These are phyloP conservation scores for Anorthoa munda DNA, from an alignment of 2,888 invertebrate species.

Conservation along the genomic window DNA sequence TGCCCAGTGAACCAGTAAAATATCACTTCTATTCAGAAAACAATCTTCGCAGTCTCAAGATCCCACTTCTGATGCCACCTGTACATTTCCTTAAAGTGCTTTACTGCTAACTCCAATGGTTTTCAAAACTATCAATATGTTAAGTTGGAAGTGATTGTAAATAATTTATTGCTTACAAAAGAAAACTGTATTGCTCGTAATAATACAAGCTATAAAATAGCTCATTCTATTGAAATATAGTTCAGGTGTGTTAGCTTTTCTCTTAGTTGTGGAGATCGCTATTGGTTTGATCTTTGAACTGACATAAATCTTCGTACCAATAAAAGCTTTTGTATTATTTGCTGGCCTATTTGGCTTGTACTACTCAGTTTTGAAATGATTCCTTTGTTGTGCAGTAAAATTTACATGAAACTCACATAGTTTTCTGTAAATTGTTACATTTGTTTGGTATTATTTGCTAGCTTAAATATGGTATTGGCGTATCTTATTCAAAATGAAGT, in stretches of 20 bases:
- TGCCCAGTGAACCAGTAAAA: constrained; percentile 36
- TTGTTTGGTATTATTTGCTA: background rate
- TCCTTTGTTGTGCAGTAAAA: constrained; percentile 14
- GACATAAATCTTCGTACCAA: constrained; percentile 16
- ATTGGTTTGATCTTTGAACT: constrained; percentile 50
- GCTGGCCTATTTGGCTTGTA: constrained; percentile 21
- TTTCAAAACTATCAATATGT: constrained; percentile 67
- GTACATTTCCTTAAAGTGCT: constrained; percentile 56
- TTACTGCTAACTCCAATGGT: constrained; percentile 55
- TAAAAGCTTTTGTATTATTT: constrained; percentile 31
- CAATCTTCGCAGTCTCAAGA: constrained; percentile 24
- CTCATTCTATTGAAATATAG: constrained; percentile 42
- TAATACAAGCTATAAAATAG: constrained; percentile 49
- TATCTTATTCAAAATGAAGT: too few relatives aligned
- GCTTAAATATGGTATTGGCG: background rate
- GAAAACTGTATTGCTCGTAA: constrained; percentile 57
- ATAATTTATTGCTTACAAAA: constrained; percentile 66
- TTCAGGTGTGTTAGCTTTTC: constrained; percentile 41
- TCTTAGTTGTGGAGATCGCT: constrained; percentile 29
- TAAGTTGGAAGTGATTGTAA: constrained; percentile 65
- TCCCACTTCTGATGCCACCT: constrained; percentile 48
- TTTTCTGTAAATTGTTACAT: background rate
- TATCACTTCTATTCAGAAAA: constrained; percentile 43
- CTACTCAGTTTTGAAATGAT: constrained; percentile 4
- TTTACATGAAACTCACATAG: constrained; percentile 5